These are phyloP conservation scores for Nephrotoma appendiculata DNA, from an alignment of 2,888 invertebrate species.

Conservation along the genomic window DNA sequence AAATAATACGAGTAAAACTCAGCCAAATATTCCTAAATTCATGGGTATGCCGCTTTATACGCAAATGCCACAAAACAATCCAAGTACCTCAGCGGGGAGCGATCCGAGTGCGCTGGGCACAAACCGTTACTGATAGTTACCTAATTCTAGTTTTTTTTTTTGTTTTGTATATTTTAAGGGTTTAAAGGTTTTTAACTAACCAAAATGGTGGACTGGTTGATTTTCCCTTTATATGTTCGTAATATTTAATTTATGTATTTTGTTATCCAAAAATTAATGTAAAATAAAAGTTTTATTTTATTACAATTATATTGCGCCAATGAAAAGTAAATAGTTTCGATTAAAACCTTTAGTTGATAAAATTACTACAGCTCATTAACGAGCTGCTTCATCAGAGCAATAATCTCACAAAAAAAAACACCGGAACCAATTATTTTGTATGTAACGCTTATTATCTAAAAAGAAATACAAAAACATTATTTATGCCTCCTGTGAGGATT, in stretches of 20 bases:
- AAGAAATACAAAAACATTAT: not conserved
- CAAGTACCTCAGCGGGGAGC: not conserved
- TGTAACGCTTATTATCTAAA: not conserved
- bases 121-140: not conserved
- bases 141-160: not conserved
- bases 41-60: slow-evolving; percentile 68
- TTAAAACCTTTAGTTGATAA: not conserved
- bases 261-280: not conserved
- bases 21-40: slow-evolving; percentile 38
- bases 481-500: slow-evolving; percentile 21
- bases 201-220: not conserved
- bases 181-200: not conserved
- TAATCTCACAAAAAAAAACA: not conserved
- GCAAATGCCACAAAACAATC: slow-evolving; percentile 23
- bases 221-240: not conserved
- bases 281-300: not conserved
- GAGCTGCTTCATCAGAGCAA: no score
- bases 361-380: no score
- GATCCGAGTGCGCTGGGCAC: not conserved
- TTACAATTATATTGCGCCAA: slow-evolving; percentile 10
- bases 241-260: not conserved
- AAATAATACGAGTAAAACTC: slow-evolving; percentile 1
- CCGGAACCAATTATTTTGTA: not conserved
- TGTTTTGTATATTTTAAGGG: not conserved
- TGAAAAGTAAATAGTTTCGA: not conserved